Evolutionary conservation across 2,113 vertebrate genomes (phyloP).

Genomic region (Notechis scutatus): DNA sequence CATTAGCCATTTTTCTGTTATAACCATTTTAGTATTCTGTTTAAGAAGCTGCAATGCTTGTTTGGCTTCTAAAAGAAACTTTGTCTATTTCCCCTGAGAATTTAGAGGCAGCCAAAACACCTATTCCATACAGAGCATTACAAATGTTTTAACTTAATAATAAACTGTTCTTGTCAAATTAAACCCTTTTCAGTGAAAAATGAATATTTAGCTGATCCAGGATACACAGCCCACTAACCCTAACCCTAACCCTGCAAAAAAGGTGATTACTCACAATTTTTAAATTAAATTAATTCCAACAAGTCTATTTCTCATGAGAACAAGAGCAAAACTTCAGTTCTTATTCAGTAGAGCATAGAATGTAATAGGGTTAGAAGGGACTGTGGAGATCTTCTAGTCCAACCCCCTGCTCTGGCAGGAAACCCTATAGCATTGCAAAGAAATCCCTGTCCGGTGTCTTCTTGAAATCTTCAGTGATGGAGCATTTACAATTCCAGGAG

Average conservation of each 20-base stretch:
- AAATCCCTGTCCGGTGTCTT: not conserved
- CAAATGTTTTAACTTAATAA: not conserved
- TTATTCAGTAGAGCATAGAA: not conserved
- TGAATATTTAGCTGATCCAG: not conserved
- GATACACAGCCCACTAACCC: not conserved
- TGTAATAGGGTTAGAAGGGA: not conserved
- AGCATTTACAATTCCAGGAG: not conserved
- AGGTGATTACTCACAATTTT: not conserved
- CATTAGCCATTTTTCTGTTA: not conserved
- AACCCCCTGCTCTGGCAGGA: not conserved
- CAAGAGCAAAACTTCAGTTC: not conserved
- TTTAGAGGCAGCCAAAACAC: not conserved
- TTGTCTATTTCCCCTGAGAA: not conserved
- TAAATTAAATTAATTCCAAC: not conserved
- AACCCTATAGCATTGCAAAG: not conserved
- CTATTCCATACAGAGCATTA: not conserved
- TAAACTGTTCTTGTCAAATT: not conserved
- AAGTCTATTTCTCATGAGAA: not conserved
- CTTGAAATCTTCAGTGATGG: not conserved
- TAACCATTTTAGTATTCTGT: not conserved
- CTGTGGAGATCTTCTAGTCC: not conserved
- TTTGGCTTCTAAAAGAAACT: not conserved
- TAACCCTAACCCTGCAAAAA: not conserved
- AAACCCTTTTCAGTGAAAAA: not conserved
- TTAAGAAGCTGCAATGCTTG: not conserved